Evolutionary conservation across 2,113 vertebrate genomes (phyloP).

Genomic region (Chaetura pelagica): DNA sequence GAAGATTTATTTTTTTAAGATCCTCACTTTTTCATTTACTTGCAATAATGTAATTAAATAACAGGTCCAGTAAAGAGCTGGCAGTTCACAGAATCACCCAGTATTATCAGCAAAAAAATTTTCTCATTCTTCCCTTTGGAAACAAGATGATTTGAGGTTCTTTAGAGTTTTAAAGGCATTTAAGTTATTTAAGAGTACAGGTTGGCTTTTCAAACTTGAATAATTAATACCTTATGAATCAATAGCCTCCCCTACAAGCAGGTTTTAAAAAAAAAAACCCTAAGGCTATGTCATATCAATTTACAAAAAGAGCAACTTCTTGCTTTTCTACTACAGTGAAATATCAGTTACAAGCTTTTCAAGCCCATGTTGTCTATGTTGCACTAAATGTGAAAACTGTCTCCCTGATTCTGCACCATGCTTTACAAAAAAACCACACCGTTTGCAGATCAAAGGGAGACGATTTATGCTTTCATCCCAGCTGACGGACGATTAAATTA

Average conservation of each 20-base stretch:
- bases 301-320: slow-evolving; percentile 5
- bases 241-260: neutral
- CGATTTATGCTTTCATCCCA: slow-evolving; percentile 83
- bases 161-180: neutral
- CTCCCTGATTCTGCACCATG: slow-evolving; percentile 64
- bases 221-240: slow-evolving; percentile 36
- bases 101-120: neutral
- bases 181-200: neutral
- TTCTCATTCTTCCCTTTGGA: neutral
- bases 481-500: slow-evolving; percentile 86
- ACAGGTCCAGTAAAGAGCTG: neutral
- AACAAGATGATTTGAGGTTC: neutral
- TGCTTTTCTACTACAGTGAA: slow-evolving; percentile 9
- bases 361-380: slow-evolving; percentile 22
- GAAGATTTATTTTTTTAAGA: neutral
- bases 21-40: neutral
- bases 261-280: neutral
- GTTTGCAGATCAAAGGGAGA: slow-evolving; percentile 83
- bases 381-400: slow-evolving; percentile 39
- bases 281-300: neutral
- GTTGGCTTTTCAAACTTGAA: neutral
- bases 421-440: slow-evolving; percentile 71
- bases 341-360: slow-evolving; percentile 45
- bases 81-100: neutral
- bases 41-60: neutral